These are phyloP conservation scores for Plecturocebus donacophilus DNA, from an alignment of 2,113 vertebrate genomes.

Conservation along the genomic window DNA sequence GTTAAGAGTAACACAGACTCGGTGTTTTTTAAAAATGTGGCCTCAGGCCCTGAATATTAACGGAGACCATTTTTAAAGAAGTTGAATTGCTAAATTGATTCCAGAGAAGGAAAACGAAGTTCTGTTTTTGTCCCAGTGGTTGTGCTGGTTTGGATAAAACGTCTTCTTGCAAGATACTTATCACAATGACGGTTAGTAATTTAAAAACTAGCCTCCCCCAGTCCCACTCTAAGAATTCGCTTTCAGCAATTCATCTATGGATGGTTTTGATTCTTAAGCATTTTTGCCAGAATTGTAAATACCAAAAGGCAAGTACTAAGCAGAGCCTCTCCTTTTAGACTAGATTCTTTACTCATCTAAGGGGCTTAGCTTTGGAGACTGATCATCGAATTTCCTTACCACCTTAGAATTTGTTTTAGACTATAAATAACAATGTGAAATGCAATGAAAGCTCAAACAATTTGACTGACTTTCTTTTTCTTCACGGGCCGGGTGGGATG, in stretches of 20 bases:
- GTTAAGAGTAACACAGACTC: neutral
- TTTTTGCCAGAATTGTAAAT: neutral
- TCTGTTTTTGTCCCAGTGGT: neutral
- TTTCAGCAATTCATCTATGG: neutral
- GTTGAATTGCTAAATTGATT: neutral
- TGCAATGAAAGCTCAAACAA: neutral
- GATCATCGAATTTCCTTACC: neutral
- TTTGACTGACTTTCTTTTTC: no score
- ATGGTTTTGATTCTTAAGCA: neutral
- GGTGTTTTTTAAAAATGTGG: neutral
- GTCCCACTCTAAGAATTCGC: neutral
- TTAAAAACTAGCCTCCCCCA: neutral
- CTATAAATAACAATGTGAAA: neutral
- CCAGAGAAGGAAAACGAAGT: neutral
- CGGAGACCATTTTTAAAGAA: neutral
- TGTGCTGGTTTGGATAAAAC: neutral
- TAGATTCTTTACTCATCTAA: neutral
- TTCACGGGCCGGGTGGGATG: neutral
- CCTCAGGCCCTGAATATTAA: neutral
- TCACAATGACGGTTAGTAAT: rapidly evolving
- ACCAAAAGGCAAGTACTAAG: neutral
- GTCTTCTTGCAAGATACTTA: neutral
- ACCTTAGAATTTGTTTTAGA: neutral
- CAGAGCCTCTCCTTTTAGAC: neutral
- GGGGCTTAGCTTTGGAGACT: neutral